These are phyloP conservation scores for Prunella himalayana DNA, from an alignment of 2,113 vertebrate genomes.

Conservation along the genomic window DNA sequence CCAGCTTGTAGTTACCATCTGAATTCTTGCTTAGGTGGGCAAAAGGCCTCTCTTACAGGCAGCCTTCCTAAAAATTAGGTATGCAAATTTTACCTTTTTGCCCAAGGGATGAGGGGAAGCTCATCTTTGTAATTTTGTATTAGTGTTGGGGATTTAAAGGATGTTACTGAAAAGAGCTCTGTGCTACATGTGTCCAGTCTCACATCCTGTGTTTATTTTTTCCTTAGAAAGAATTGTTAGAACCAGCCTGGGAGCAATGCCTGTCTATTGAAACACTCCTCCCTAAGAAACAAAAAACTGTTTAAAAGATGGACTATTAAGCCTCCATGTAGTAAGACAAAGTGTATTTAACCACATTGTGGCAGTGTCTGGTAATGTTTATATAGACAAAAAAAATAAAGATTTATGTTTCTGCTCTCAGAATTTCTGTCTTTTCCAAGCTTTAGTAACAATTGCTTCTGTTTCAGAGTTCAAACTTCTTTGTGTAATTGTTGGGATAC, in stretches of 20 bases:
- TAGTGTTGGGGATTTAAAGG: background rate
- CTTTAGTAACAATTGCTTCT: background rate
- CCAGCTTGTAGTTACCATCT: background rate
- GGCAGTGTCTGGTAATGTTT: background rate
- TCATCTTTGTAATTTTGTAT: background rate
- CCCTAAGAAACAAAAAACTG: background rate
- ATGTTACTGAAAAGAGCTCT: background rate
- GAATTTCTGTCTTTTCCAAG: background rate
- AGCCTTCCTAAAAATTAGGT: background rate
- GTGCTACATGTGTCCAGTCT: background rate
- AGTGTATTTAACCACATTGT: background rate
- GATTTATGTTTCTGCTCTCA: background rate
- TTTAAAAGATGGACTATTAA: background rate
- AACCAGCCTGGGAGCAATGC: background rate
- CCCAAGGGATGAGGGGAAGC: background rate
- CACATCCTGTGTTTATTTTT: background rate
- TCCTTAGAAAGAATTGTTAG: background rate
- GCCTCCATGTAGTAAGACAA: background rate
- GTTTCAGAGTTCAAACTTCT: background rate
- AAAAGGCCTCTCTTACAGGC: background rate
- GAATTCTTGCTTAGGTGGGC: background rate
- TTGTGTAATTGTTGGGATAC: rapidly evolving
- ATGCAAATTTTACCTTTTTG: background rate
- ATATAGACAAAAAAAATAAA: background rate
- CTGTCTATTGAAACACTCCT: background rate